phyloP scores from a whole-genome alignment of 2,797 vertebrate genomes.

The Harpagifer antarcticus region DNA sequence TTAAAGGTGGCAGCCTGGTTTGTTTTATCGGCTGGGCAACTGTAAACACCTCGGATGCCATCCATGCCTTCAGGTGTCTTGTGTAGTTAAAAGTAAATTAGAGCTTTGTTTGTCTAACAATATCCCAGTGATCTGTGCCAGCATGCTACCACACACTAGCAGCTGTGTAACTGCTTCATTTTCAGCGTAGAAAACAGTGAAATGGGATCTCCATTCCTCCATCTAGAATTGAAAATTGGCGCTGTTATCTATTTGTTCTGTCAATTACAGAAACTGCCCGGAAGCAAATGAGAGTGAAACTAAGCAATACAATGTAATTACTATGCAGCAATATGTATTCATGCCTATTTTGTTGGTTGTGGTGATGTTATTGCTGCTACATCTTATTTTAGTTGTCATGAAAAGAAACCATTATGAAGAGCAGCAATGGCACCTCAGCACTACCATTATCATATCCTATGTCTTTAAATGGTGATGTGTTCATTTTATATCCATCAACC shows the following conservation, averaged over 20 bases:
- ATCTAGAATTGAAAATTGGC: background rate
- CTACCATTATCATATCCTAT: slow-evolving; percentile 8
- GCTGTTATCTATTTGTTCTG: slow-evolving; percentile 10
- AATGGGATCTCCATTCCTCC: slow-evolving; percentile 21
- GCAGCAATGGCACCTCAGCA: background rate
- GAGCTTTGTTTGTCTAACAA: slow-evolving; percentile 12
- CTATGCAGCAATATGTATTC: slow-evolving; percentile 15
- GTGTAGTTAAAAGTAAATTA: slow-evolving; percentile 18
- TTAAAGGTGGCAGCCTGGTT: slow-evolving; percentile 48
- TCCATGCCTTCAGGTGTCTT: slow-evolving; percentile 13
- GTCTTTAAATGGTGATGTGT: background rate
- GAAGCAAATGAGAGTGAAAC: slow-evolving; percentile 30
- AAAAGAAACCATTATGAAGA: slow-evolving; percentile 22
- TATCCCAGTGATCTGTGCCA: background rate
- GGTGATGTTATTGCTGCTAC: slow-evolving; percentile 7
- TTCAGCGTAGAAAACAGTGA: slow-evolving; percentile 6
- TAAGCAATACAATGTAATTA: slow-evolving; percentile 25
- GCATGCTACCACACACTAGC: background rate
- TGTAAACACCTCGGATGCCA: slow-evolving; percentile 47
- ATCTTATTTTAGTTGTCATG: slow-evolving; percentile 20
- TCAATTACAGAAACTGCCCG: slow-evolving; percentile 32
- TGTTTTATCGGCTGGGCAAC: slow-evolving; percentile 42
- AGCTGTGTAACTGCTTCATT: slow-evolving; percentile 7
- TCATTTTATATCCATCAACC: background rate
- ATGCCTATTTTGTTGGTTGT: slow-evolving; percentile 6